These are phyloP conservation scores for Gasterosteus aculeatus DNA, from an alignment of 2,113 vertebrate species.

Conservation along the genomic window DNA sequence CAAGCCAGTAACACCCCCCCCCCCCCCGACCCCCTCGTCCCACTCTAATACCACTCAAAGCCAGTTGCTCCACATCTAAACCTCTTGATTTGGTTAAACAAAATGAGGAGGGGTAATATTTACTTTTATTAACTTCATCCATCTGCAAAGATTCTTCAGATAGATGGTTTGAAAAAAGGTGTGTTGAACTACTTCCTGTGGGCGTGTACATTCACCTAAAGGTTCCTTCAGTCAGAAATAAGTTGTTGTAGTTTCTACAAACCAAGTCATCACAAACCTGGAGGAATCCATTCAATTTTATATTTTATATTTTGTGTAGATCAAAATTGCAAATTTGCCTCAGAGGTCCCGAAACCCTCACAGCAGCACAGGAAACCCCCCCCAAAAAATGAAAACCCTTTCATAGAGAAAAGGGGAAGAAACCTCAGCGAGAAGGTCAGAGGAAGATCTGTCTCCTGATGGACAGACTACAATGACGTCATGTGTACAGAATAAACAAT, in stretches of 20 bases:
- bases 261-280: too few species aligned
- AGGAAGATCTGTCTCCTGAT: too few species aligned
- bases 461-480: too few species aligned
- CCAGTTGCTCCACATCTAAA: constrained; percentile 16
- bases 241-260: background rate
- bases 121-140: background rate
- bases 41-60: constrained; percentile 1
- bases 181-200: constrained; percentile 9
- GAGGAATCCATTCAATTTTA: too few species aligned
- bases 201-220: background rate
- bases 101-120: constrained; percentile 5
- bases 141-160: background rate
- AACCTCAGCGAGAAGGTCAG: too few species aligned
- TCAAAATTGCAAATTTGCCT: too few species aligned
- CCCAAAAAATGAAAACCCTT: too few species aligned
- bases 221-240: background rate
- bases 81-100: constrained; percentile 6
- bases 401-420: too few species aligned
- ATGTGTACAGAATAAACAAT: too few species aligned
- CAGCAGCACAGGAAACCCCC: too few species aligned
- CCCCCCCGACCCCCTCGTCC: background rate
- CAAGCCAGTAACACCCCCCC: constrained; percentile 34
- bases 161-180: constrained; percentile 8
- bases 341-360: too few species aligned
- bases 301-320: too few species aligned